Conservation (phyloP, 1,140 invertebrate genomes). For the Bombus cullumanus region DNA sequence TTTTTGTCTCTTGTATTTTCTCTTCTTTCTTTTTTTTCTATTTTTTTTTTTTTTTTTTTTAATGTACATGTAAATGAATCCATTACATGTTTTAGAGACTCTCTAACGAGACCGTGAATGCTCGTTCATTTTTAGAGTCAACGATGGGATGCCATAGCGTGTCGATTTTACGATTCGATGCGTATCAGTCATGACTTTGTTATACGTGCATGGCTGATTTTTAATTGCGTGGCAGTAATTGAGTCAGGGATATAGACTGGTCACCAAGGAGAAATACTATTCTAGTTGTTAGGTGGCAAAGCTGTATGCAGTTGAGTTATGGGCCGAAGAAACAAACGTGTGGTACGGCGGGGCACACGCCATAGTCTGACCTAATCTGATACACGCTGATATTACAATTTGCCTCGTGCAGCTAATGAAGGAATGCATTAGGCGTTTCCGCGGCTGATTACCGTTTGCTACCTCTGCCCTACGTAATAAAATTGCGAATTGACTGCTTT, state of each 20-base stretch:
- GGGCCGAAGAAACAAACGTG: conserved; percentile 8
- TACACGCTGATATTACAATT: neutral
- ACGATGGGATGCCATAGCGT: neutral
- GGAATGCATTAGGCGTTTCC: conserved; percentile 22
- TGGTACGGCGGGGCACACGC: neutral
- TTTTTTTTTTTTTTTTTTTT: neutral
- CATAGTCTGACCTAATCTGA: conserved; percentile 29
- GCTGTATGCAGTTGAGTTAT: neutral
- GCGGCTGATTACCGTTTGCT: neutral
- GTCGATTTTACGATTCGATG: neutral
- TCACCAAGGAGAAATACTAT: neutral
- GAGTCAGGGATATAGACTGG: neutral
- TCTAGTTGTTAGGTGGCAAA: too few species aligned
- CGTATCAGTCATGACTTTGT: neutral
- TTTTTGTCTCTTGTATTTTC: neutral
- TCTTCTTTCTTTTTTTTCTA: neutral
- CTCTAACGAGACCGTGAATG: neutral
- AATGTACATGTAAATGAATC: neutral
- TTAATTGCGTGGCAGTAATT: conserved; percentile 6
- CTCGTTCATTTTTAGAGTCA: neutral
- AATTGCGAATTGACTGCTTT: neutral
- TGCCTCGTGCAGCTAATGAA: neutral
- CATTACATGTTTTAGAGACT: neutral
- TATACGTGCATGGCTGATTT: neutral
- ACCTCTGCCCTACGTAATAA: neutral